Evolutionary conservation across 2,888 invertebrate species (phyloP).

Genomic region (Esperia sulphurella): DNA sequence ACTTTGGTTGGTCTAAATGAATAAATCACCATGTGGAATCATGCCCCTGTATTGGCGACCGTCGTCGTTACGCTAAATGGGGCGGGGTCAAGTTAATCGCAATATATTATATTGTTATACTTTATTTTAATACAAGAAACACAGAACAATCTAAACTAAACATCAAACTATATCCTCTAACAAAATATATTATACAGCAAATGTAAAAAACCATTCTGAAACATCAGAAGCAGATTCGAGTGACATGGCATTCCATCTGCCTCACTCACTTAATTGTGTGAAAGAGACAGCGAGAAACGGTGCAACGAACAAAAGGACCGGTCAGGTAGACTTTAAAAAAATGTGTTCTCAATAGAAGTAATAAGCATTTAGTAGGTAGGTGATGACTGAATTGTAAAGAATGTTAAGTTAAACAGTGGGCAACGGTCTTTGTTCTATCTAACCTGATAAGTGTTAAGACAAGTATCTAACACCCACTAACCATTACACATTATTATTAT

Average conservation of each 20-base stretch:
- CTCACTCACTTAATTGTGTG: constrained; percentile 15
- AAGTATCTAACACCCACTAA: no score
- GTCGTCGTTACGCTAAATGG: no score
- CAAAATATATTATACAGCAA: no score
- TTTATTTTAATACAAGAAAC: no score
- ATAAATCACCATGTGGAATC: constrained; percentile 6
- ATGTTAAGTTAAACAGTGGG: neutral
- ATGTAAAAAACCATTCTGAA: neutral
- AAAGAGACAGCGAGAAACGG: constrained; percentile 24
- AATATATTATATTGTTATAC: no score
- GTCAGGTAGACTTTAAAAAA: constrained; percentile 44
- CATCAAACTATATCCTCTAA: no score
- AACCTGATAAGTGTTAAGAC: no score
- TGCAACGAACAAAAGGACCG: constrained; percentile 35
- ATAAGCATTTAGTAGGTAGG: constrained; percentile 1
- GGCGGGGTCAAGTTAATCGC: no score
- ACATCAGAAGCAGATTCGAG: constrained; percentile 22
- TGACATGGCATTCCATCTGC: constrained; percentile 19
- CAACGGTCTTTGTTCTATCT: no score
- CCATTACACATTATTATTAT: no score
- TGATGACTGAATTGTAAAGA: constrained; percentile 11
- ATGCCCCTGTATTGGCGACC: neutral
- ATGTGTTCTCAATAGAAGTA: constrained; percentile 22
- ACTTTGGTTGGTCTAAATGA: neutral
- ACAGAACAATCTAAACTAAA: no score